Evolutionary conservation across 2,113 vertebrate species (phyloP).

Genomic region (Madoqua kirkii): DNA sequence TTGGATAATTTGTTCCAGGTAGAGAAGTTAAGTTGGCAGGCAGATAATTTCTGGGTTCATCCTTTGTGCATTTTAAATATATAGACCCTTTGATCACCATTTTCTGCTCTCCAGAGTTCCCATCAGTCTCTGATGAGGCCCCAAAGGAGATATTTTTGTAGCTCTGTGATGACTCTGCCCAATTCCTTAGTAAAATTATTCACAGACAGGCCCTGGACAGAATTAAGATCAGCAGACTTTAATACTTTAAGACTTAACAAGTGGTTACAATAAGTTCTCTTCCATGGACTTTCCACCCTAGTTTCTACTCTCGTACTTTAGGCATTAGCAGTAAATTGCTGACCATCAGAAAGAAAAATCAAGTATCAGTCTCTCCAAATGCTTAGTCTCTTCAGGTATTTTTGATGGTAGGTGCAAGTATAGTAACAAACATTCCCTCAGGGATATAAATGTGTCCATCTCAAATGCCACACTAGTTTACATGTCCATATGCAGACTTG

Average conservation of each 20-base stretch:
- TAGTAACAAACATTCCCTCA: neutral
- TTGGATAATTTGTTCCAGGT: constrained; percentile 70
- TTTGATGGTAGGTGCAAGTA: neutral
- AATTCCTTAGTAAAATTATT: constrained; percentile 47
- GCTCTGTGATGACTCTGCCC: constrained; percentile 34
- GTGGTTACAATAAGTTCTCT: neutral
- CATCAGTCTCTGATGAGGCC: constrained; percentile 35
- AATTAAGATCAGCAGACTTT: neutral
- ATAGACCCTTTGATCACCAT: constrained; percentile 21
- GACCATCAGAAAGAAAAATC: constrained; percentile 36
- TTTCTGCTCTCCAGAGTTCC: constrained; percentile 27
- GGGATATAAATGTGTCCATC: neutral
- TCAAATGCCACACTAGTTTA: neutral
- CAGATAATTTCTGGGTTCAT: constrained; percentile 60
- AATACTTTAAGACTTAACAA: neutral
- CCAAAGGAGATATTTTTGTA: constrained; percentile 37
- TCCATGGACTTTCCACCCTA: neutral
- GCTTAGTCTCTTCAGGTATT: constrained; percentile 1
- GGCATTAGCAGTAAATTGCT: constrained; percentile 14
- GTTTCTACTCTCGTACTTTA: constrained; percentile 1
- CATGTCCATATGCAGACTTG: neutral
- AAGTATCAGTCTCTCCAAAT: constrained; percentile 32
- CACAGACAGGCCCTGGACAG: constrained; percentile 10
- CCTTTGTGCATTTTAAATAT: constrained; percentile 67
- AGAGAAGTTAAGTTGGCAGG: constrained; percentile 64